phyloP scores from a whole-genome alignment of 1,140 invertebrate species.

The Drosophila santomea region DNA sequence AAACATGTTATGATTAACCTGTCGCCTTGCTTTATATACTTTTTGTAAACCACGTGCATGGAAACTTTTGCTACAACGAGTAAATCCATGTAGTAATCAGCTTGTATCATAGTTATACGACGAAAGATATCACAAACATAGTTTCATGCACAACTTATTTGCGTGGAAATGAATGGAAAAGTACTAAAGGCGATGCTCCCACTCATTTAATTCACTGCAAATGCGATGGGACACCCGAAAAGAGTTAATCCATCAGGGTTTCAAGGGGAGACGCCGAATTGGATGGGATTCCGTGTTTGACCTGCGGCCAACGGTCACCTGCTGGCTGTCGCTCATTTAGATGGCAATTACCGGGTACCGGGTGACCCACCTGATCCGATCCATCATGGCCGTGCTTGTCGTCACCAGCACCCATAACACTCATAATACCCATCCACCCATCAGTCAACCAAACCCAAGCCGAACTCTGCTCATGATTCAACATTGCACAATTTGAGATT shows the following conservation, averaged over 20 bases:
- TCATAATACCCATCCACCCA: not conserved
- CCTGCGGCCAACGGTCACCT: slow-evolving; percentile 23
- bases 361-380: slow-evolving; percentile 11
- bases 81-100: not conserved
- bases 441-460: slow-evolving; percentile 11
- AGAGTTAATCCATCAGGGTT: slow-evolving; percentile 9
- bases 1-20: too few species aligned
- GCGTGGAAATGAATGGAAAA: slow-evolving; percentile 13
- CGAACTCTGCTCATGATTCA: slow-evolving; percentile 43
- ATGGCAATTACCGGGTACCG: slow-evolving; percentile 32
- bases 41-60: not conserved
- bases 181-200: not conserved
- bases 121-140: too few species aligned
- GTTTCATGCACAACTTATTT: not conserved
- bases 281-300: slow-evolving; percentile 6
- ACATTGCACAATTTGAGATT: slow-evolving; percentile 64
- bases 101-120: not conserved
- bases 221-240: slow-evolving; percentile 27
- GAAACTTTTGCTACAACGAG: not conserved
- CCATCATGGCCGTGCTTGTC: slow-evolving; percentile 8
- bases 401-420: not conserved
- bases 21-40: not conserved
- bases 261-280: not conserved
- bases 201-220: not conserved
- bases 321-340: slow-evolving; percentile 59